Base-by-base conservation (phyloP, 2,113 vertebrate genomes). In the Brienomyrus longianalis region DNA sequence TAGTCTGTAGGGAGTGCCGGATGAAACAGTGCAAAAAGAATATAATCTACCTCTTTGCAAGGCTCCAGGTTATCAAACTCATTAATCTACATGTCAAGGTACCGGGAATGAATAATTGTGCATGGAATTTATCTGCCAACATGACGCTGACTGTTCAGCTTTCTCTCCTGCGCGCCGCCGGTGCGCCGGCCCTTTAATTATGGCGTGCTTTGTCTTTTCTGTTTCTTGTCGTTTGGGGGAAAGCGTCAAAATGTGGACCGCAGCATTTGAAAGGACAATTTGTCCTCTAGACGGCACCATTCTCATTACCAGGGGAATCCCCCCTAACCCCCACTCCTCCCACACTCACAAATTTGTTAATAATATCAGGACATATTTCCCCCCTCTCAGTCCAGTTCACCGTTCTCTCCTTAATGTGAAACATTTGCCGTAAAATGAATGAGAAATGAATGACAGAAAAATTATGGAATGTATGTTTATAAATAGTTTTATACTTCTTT, bases 51-150 rank as follows among this genome's bases (percentile, higher is more conserved):
- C 97, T 97, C 95, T 96, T 93, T 95, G 96, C 96, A 97, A 94
- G 97, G 97, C 97, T 97, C 96, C 94, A 95, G 98, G 97, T 99
- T 98, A 98, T 99, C 98, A 98, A 97, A 98, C 97, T 99, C 98
- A 98, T 99, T 99, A 99, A 99, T 98, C 98, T 98, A 97, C 97
- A 97, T 98, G 98, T 98, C 97, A 83, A 98, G 96, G 96, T 97
- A 97, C 96, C 96, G 95, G 94, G 96, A 97, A 98, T 98, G 98
- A 99, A 98, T 99, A 99, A 98, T 98, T 98, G 98, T 97, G 97
- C 96, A 95, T 97, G 96, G 97, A 97, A 98, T 98, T 98, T 98
- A 98, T 99, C 97, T 98, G 98, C 97, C 97, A 97, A 96, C 96
- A 95, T 97, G 98, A 98, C 97, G 97, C 97, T 96, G 97, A 96